Conservation (phyloP, 2,888 invertebrate species). For the Hyppa rectilinea region DNA sequence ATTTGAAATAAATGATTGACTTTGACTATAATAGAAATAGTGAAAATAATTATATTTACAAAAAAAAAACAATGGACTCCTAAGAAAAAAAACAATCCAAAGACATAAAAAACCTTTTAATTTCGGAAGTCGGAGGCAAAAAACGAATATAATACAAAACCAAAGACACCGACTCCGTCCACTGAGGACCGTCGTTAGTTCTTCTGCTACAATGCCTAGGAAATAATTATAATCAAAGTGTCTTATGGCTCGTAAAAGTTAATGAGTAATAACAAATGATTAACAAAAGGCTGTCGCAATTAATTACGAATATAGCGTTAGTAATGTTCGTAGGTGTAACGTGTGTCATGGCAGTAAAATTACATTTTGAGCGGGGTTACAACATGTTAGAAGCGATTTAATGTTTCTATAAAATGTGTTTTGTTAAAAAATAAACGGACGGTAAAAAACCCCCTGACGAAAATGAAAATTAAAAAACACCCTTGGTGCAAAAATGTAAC, state of each 20-base stretch:
- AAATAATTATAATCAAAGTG: not conserved
- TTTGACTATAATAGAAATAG: too few species aligned
- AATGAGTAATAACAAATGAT: not conserved
- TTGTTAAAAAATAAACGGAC: not conserved
- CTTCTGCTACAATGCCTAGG: not conserved
- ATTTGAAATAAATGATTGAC: too few species aligned
- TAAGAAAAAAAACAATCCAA: too few species aligned
- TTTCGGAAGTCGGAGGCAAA: too few species aligned
- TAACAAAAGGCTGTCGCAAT: not conserved
- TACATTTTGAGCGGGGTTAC: not conserved
- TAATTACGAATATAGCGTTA: not conserved
- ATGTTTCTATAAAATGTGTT: not conserved
- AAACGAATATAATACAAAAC: too few species aligned
- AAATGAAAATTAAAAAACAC: conserved; percentile 9
- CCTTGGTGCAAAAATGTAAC: conserved; percentile 7
- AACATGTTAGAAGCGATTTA: not conserved
- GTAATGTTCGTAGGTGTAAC: not conserved
- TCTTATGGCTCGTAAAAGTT: not conserved
- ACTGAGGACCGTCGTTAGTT: too few species aligned
- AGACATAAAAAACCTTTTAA: too few species aligned
- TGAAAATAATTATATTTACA: too few species aligned
- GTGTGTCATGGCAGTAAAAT: not conserved
- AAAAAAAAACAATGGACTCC: too few species aligned
- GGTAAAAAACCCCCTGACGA: not conserved
- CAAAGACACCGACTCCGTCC: too few species aligned